Evolutionary conservation across 2,113 vertebrate species (phyloP).

Genomic region (Peromyscus californicus): DNA sequence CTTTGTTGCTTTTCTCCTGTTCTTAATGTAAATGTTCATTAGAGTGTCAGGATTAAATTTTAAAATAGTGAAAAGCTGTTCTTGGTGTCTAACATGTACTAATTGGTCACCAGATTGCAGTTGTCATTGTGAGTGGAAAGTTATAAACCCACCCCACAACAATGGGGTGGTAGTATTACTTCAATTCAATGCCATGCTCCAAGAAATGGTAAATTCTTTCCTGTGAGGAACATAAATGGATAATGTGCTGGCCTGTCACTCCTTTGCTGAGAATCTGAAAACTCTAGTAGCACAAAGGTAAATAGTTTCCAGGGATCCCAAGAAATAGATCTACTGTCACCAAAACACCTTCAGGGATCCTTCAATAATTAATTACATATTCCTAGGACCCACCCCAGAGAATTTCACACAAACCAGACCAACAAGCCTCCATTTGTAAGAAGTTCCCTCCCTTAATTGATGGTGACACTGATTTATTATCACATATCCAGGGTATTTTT

Average conservation of each 20-base stretch:
- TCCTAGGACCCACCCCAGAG: background rate
- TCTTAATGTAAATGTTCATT: conserved; percentile 4
- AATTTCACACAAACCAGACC: conserved; percentile 18
- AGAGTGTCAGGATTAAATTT: background rate
- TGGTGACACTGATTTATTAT: conserved; percentile 22
- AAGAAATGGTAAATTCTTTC: conserved; percentile 39
- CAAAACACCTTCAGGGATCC: background rate
- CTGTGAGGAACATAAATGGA: background rate
- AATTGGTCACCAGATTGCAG: background rate
- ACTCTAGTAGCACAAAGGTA: background rate
- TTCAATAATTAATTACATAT: conserved; percentile 40
- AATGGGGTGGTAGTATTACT: conserved; percentile 27
- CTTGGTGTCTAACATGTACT: background rate
- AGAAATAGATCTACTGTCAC: background rate
- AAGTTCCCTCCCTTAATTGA: background rate
- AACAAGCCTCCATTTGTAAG: background rate
- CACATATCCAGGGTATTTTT: background rate
- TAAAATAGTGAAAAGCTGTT: conserved; percentile 8
- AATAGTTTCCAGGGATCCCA: conserved; percentile 25
- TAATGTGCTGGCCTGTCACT: background rate
- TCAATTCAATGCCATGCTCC: background rate
- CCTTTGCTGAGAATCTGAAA: conserved; percentile 39
- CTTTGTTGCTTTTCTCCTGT: background rate
- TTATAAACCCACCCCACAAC: background rate
- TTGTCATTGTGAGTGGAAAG: conserved; percentile 36